Base-by-base conservation (phyloP, 1,140 invertebrate species). In the Anagrus nilaparvatae region DNA sequence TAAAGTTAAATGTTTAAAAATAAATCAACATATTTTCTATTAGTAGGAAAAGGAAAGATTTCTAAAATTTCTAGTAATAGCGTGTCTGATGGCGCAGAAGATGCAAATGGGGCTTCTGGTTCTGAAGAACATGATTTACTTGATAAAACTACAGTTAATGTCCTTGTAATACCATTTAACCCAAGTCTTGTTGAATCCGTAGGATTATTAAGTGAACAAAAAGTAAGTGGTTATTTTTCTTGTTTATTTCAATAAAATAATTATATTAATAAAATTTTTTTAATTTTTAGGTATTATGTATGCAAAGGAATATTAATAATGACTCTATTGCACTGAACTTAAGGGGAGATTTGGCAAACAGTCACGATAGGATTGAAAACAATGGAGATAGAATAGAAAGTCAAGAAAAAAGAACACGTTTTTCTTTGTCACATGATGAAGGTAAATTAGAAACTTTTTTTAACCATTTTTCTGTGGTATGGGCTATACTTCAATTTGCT, bases 361-460 rank as follows among this genome's bases (percentile, higher is more conserved):
- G 51, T 19, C 65, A 60, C 48, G 47, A 53, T 50, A 56, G 53
- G 18, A 21, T 32, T 50, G 60, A 59, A 41, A 47, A 52, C 56
- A 48, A 55, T 44, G 20, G 50, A 25, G 51, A 67, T 51, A 51
- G 73, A 51, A 59, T 66, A 50, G 53, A 72, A 67, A 57, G 71
- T 57, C 65, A 79, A 67, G 64, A 67, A 63, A 69, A 69, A 47
- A 48, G 64, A 33, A 78, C 78, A 3, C 70, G 86, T 46, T 91
- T 91, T 65, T 92, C 87, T 4, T 71, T 88, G 18, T 89, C 86
- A 0, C 85, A 89, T 47, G 90, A 95, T 55, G 90, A 95, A 65
- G 79, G 81, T 58, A 78, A 24, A 25, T 29, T 35, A 7, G 17
- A 20, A 35, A 37, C 5, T 18, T 20, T n/a, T 5, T 32, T 34